Conservation (phyloP, 2,888 invertebrate species). For the Ceraclea dissimilis region DNA sequence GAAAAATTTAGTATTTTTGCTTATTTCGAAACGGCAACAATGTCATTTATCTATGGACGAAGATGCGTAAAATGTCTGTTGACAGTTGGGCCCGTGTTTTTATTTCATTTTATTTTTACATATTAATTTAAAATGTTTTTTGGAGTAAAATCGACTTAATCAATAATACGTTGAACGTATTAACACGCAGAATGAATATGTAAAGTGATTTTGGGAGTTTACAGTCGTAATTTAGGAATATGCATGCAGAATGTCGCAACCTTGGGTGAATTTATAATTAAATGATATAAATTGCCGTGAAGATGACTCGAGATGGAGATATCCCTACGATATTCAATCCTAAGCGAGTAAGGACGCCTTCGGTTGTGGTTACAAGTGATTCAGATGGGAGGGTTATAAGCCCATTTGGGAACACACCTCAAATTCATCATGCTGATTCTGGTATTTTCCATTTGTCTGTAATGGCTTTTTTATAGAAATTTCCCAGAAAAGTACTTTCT, state of each 20-base stretch:
- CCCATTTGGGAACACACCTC: slow-evolving; percentile 41
- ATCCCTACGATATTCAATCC: slow-evolving; percentile 78
- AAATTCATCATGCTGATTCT: slow-evolving; percentile 46
- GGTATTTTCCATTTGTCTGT: slow-evolving; percentile 27
- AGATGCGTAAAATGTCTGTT: neutral
- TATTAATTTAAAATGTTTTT: no score
- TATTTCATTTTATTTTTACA: neutral
- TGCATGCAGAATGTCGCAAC: neutral
- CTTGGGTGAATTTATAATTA: no score
- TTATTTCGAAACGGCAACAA: no score
- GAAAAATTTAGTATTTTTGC: no score
- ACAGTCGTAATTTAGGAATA: neutral
- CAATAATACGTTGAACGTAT: neutral
- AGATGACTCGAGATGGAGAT: slow-evolving; percentile 65
- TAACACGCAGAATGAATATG: neutral
- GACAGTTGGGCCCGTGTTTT: neutral
- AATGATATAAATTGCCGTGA: slow-evolving; percentile 2
- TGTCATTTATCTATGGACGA: neutral
- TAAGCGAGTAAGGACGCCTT: slow-evolving; percentile 59
- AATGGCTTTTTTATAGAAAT: no score
- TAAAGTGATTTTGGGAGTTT: neutral
- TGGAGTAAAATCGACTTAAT: no score
- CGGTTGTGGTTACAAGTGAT: slow-evolving; percentile 52
- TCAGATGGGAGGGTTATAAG: slow-evolving; percentile 26
- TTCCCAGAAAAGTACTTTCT: no score